Evolutionary conservation across 92 coral and sea anemone species (phyloP).

Genomic region (Muricea muricata): DNA sequence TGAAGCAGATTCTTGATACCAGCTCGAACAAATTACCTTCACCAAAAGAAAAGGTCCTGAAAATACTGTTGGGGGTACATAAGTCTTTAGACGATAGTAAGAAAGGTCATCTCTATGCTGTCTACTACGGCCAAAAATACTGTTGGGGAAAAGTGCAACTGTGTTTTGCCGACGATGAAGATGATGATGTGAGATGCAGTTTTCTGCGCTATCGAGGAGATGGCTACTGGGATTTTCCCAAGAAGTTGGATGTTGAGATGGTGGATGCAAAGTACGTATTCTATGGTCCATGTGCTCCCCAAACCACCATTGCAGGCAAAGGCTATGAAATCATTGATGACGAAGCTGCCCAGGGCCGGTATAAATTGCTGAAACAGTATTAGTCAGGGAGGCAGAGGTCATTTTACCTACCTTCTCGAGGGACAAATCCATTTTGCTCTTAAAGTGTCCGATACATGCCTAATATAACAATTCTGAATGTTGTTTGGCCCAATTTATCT

Average conservation of each 20-base stretch:
- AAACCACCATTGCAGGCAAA: background rate
- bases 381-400: too few species aligned
- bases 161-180: background rate
- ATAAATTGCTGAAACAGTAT: background rate
- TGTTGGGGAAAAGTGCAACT: background rate
- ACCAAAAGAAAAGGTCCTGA: background rate
- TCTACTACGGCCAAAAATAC: background rate
- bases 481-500: too few species aligned
- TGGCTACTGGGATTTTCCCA: conserved; percentile 2
- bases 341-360: conserved; percentile 1
- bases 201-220: background rate
- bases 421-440: too few species aligned
- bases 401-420: too few species aligned
- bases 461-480: too few species aligned
- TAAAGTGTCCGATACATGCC: too few species aligned
- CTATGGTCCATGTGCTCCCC: background rate
- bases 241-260: background rate
- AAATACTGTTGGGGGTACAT: background rate
- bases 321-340: background rate
- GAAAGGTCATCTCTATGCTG: background rate
- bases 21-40: background rate
- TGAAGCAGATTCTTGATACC: too few species aligned
- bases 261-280: background rate
- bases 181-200: background rate
- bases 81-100: background rate